These are phyloP conservation scores for Hippopotamus amphibius DNA, from an alignment of 2,113 vertebrate genomes.

Conservation along the genomic window DNA sequence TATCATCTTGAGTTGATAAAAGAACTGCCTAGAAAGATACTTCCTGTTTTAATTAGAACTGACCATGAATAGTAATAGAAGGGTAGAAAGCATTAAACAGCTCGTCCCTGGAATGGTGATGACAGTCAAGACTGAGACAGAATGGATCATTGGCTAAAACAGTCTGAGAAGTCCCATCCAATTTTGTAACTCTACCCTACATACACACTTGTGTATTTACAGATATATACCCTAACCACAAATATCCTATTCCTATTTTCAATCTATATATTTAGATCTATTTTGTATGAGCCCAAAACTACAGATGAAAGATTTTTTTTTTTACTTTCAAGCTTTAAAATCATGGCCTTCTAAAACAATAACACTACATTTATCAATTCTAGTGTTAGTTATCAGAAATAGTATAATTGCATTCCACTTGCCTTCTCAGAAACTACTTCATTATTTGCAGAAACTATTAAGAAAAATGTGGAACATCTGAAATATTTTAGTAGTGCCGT, in stretches of 20 bases:
- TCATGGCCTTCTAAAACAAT: neutral
- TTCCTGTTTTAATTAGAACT: neutral
- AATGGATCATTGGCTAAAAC: neutral
- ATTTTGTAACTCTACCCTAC: neutral
- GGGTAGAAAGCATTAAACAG: neutral
- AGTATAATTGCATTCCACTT: neutral
- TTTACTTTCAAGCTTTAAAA: slow-evolving; percentile 12
- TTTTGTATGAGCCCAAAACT: neutral
- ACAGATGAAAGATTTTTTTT: neutral
- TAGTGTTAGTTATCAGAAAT: neutral
- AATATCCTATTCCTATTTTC: neutral
- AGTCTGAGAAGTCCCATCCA: neutral
- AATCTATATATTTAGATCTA: neutral
- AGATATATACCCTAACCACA: neutral
- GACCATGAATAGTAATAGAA: neutral
- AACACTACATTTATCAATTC: neutral
- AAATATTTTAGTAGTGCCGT: neutral
- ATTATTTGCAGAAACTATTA: neutral
- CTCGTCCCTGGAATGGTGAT: neutral
- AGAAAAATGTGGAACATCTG: neutral
- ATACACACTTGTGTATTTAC: neutral
- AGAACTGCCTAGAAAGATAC: neutral
- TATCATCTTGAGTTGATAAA: neutral
- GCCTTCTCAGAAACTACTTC: neutral
- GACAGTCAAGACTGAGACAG: neutral